Base-by-base conservation (phyloP, 1,140 invertebrate species). In the Caenorhabditis briggsae region DNA sequence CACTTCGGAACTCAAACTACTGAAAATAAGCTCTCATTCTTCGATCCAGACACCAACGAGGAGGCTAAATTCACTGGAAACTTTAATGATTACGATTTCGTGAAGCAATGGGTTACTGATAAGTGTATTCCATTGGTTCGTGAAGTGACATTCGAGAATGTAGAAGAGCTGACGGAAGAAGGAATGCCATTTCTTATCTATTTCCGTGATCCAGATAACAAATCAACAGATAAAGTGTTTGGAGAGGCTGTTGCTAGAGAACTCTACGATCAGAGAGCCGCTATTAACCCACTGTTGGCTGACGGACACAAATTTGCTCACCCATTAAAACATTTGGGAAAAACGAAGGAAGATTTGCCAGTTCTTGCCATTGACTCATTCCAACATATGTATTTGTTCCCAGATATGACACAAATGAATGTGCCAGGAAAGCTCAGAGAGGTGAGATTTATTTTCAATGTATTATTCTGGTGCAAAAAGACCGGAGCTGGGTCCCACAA, bases 91-190 rank as follows among this genome's bases (percentile, higher is more conserved):
- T 94, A 93, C 89, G 93, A 94, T 86, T 91, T 93, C 64, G 86
- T 95, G 18, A 92, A 96, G 89, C 94, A 95, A 83, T 99, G 97
- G 97, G 94, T 95, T 0, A 95, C 95, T 87, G 95, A 95, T 46
- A 94, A 94, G 88, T 99, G 98, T 90, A 93, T 94, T 59, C 95
- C 94, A 20, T 89, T 95, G 5, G 94, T 95, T 6, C 59, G 95
- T 86, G 97, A 98, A 93, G 98, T 99, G 56, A 98, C 97, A 5
- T 99, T 99, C 93, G 97, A 98, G 94, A 99, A 99, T 94, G 98
- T 97, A 25, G 98, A 99, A 91, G 94, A 94, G 93, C 93, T 99
- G 12, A 99, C 98, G 0, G 98, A 99, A 94, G 98, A 99, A 94
- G 98, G 98, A 18, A 82, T 99, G 89, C 98, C 98, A 12, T 99